Evolutionary conservation across 1,140 invertebrate genomes (phyloP).

Genomic region (Drosophila sucinea): DNA sequence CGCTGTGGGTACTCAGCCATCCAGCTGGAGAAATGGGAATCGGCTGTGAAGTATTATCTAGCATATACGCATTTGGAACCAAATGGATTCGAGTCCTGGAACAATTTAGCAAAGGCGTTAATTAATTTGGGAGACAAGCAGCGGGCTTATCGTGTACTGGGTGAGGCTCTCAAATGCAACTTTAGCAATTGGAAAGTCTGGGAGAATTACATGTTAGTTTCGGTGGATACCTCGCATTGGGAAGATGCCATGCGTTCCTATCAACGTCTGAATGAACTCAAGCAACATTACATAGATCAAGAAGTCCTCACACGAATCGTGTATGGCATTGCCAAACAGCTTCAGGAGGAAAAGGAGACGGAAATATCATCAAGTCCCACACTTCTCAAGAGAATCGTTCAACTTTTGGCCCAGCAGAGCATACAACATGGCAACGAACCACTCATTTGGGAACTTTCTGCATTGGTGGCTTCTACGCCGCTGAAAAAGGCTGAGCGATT

Average conservation of each 20-base stretch:
- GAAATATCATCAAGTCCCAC: conserved; percentile 6
- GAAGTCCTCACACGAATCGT: conserved; percentile 91
- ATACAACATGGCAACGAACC: conserved; percentile 87
- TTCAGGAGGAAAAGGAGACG: conserved; percentile 83
- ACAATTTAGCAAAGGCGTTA: conserved; percentile 97
- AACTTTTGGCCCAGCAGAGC: conserved; percentile 93
- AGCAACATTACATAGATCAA: conserved; percentile 90
- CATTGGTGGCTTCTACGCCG: conserved; percentile 87
- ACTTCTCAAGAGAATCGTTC: conserved; percentile 86
- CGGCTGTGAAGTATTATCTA: conserved; percentile 93
- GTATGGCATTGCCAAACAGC: conserved; percentile 87
- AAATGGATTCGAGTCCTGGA: conserved; percentile 98
- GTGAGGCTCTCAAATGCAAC: conserved; percentile 96
- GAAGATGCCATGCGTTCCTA: conserved; percentile 92
- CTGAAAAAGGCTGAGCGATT: conserved; percentile 86
- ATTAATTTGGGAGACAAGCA: conserved; percentile 93
- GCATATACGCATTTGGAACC: conserved; percentile 93
- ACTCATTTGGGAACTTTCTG: conserved; percentile 91
- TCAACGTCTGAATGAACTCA: conserved; percentile 92
- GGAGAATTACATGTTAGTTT: conserved; percentile 96
- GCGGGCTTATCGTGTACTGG: conserved; percentile 91
- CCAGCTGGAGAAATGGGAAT: conserved; percentile 90
- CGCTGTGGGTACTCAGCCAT: conserved; percentile 94
- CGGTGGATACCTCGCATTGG: conserved; percentile 90
- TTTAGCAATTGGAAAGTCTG: conserved; percentile 98